A percentile compares a stretch with the other conserved stretches of the same genome.
These are phyloP conservation scores for Polydesmus complanatus DNA, from an alignment of 2,888 invertebrate genomes.

Conservation along the genomic window DNA sequence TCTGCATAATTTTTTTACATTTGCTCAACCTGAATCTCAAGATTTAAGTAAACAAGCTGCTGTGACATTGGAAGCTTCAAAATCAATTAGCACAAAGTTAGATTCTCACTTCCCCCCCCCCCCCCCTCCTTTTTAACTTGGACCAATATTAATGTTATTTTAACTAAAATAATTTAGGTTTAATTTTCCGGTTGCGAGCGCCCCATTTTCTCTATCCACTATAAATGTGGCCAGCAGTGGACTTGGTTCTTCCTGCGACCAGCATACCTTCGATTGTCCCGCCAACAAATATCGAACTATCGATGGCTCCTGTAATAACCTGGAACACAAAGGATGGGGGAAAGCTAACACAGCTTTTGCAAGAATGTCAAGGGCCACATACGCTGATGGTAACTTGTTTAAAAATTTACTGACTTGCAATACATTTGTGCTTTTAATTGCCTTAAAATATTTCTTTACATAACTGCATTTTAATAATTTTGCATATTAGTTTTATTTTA, in stretches of 20 bases:
- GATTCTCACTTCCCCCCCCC: too few species aligned
- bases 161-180: too few species aligned
- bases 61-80: neutral
- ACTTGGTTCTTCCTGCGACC: slow-evolving; percentile 31
- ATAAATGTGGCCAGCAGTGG: too few species aligned
- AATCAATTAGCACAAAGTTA: neutral
- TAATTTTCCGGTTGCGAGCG: too few species aligned
- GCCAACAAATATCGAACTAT: slow-evolving; percentile 29
- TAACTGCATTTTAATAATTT: too few species aligned
- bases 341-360: slow-evolving; percentile 32
- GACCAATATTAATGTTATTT: too few species aligned
- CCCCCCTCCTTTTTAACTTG: too few species aligned
- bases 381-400: slow-evolving; percentile 31
- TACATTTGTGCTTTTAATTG: too few species aligned
- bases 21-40: neutral
- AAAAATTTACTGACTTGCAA: too few species aligned
- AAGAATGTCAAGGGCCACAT: slow-evolving; percentile 33
- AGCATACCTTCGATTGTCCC: slow-evolving; percentile 26
- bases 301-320: slow-evolving; percentile 34
- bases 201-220: too few species aligned
- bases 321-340: slow-evolving; percentile 32
- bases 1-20: neutral
- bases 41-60: slow-evolving; percentile 3
- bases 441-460: too few species aligned
- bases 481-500: too few species aligned